A percentile compares a stretch with the other conserved stretches of the same genome.
Evolutionary conservation across 2,797 vertebrate genomes (phyloP).

Genomic region (Eospalax fontanierii): DNA sequence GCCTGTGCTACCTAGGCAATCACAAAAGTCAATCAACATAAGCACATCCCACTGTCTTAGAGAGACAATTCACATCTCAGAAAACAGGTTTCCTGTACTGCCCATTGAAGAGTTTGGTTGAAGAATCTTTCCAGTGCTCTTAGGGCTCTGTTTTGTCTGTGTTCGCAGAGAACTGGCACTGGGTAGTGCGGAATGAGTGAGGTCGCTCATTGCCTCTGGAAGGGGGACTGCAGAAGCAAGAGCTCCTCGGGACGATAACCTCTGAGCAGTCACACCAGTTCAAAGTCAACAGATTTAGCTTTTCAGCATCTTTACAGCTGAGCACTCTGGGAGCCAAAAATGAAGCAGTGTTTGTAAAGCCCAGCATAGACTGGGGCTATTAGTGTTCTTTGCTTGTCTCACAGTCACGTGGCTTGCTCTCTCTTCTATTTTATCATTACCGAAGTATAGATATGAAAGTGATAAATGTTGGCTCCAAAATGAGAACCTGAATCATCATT

Average conservation of each 20-base stretch:
- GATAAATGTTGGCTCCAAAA: background rate
- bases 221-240: background rate
- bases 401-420: background rate
- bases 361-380: background rate
- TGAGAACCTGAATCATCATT: background rate
- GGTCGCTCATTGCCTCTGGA: background rate
- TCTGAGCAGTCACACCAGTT: background rate
- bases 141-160: background rate
- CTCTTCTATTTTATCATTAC: background rate
- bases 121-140: background rate
- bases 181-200: fast-evolving
- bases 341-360: background rate
- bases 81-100: background rate
- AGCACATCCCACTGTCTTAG: background rate
- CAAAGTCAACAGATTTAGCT: background rate
- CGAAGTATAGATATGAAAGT: background rate
- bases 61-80: background rate
- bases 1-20: background rate
- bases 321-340: background rate
- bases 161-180: background rate
- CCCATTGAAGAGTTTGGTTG: background rate
- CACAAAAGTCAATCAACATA: background rate
- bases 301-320: background rate
- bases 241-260: background rate
- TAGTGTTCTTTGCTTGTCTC: background rate